phyloP scores from a whole-genome alignment of 2,113 vertebrate genomes.

The Stegostoma tigrinum region DNA sequence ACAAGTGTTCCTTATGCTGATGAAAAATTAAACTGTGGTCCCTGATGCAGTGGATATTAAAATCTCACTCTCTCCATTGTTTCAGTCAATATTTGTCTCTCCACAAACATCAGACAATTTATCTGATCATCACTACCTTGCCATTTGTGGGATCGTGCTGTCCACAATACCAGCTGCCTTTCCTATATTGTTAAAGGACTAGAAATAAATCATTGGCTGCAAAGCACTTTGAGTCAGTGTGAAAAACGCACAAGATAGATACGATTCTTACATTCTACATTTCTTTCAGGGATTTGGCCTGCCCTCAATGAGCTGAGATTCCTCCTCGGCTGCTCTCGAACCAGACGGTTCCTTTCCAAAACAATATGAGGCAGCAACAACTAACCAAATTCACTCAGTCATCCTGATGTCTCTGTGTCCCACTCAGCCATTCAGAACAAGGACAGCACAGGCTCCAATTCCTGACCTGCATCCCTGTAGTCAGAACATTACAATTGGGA shows the following conservation, averaged over 20 bases:
- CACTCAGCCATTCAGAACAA: not conserved
- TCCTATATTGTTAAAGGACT: not conserved
- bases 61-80: not conserved
- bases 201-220: not conserved
- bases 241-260: no score
- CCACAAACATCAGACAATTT: not conserved
- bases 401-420: not conserved
- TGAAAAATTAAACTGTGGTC: not conserved
- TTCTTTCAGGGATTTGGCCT: no score
- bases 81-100: not conserved
- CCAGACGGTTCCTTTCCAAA: not conserved
- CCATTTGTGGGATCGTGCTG: not conserved
- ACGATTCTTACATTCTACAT: no score
- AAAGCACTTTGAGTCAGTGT: not conserved
- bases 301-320: not conserved
- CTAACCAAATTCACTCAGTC: not conserved
- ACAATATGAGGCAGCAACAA: not conserved
- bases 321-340: not conserved
- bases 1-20: no score
- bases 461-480: no score
- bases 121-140: not conserved
- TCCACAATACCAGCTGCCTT: not conserved
- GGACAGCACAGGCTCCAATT: not conserved
- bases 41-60: not conserved
- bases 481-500: not conserved